phyloP scores from a whole-genome alignment of 2,888 invertebrate species.

The Drosophila meridiana region DNA sequence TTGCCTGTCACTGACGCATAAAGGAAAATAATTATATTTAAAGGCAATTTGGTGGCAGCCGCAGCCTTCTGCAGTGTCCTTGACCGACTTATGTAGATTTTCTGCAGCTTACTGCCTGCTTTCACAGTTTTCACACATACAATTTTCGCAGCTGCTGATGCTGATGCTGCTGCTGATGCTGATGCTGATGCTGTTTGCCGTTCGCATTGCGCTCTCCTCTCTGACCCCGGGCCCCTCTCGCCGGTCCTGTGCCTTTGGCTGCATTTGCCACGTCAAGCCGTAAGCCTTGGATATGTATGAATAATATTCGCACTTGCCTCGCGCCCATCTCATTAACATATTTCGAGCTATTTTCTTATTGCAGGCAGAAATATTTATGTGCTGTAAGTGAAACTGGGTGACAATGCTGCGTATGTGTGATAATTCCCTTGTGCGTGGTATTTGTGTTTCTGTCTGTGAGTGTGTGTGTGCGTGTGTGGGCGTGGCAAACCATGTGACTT shows the following conservation, averaged over 20 bases:
- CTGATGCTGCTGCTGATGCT: conserved; percentile 9
- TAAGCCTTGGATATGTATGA: conserved; percentile 47
- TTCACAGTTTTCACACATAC: conserved; percentile 50
- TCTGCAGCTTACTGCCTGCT: conserved; percentile 74
- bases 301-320: conserved; percentile 54
- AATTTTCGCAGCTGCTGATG: conserved; percentile 23
- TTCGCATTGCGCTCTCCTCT: conserved; percentile 2
- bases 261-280: conserved; percentile 19
- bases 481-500: conserved; percentile 75
- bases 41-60: conserved; percentile 80
- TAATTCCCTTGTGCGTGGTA: conserved; percentile 18
- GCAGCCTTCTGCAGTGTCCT: conserved; percentile 78
- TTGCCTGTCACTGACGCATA: conserved; percentile 69
- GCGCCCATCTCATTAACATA: conserved; percentile 72
- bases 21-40: conserved; percentile 82
- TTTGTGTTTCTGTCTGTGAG: background rate
- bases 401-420: conserved; percentile 31
- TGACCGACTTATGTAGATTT: conserved; percentile 80
- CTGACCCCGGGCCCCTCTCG: background rate
- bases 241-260: background rate
- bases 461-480: conserved; percentile 55
- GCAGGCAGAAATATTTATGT: conserved; percentile 61
- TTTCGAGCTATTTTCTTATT: conserved; percentile 73
- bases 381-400: conserved; percentile 44
- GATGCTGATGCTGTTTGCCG: conserved; percentile 14